Evolutionary conservation across 2,888 invertebrate genomes (phyloP).

Genomic region (Pterostichus madidus): DNA sequence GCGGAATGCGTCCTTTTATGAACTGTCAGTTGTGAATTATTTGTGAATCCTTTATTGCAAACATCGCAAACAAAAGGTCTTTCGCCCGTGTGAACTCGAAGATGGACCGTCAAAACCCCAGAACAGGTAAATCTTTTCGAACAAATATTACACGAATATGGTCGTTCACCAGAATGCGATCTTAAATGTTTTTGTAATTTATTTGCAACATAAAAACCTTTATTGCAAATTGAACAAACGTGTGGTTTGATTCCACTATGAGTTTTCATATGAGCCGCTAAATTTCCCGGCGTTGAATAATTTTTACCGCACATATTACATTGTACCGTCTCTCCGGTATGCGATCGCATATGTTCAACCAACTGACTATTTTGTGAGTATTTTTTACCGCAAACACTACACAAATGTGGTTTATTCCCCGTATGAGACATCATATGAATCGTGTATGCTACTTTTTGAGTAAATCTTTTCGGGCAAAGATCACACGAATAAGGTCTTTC

Average conservation of each 20-base stretch:
- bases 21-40: conserved; percentile 70
- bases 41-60: conserved; percentile 70
- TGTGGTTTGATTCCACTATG: conserved; percentile 72
- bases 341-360: conserved; percentile 71
- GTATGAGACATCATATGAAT: conserved; percentile 72
- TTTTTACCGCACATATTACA: conserved; percentile 71
- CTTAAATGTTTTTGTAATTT: conserved; percentile 74
- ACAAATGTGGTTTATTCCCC: conserved; percentile 71
- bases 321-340: conserved; percentile 72
- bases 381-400: conserved; percentile 71
- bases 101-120: conserved; percentile 70
- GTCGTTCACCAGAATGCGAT: conserved; percentile 74
- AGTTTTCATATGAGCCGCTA: conserved; percentile 72
- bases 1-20: conserved; percentile 69
- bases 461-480: conserved; percentile 72
- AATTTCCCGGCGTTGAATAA: conserved; percentile 70
- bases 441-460: conserved; percentile 59
- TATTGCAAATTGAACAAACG: conserved; percentile 71
- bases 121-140: conserved; percentile 70
- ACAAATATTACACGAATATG: conserved; percentile 72
- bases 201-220: conserved; percentile 71
- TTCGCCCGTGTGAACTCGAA: conserved; percentile 70
- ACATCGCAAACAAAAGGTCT: conserved; percentile 69
- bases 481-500: conserved; percentile 74
- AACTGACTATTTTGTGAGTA: conserved; percentile 71